A percentile compares a stretch with the other conserved stretches of the same genome.
Evolutionary conservation across 1,140 invertebrate genomes (phyloP).

Genomic region (Trichoplusia ni): DNA sequence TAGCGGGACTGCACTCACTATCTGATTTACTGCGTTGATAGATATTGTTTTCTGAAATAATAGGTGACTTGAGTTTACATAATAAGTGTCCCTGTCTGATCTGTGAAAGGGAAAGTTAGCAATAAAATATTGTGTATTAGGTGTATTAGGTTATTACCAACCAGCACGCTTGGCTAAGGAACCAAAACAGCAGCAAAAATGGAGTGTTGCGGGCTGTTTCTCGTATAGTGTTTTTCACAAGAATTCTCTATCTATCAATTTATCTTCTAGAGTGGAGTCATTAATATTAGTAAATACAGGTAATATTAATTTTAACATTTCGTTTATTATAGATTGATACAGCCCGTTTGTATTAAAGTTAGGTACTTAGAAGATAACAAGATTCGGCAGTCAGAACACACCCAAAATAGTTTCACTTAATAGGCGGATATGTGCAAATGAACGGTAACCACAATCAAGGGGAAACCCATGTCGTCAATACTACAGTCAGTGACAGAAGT

Average conservation of each 20-base stretch:
- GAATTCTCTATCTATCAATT: too few species aligned
- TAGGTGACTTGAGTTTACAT: not conserved
- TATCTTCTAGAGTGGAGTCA: too few species aligned
- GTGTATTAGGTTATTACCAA: not conserved
- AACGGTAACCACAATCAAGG: slow-evolving; percentile 3
- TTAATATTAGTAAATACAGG: too few species aligned
- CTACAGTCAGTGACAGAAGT: not conserved
- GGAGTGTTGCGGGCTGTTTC: too few species aligned
- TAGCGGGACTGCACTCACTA: not conserved
- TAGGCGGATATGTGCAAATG: slow-evolving; percentile 9
- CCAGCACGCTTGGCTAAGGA: not conserved
- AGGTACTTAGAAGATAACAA: too few species aligned
- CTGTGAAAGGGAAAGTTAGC: not conserved
- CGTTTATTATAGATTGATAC: too few species aligned
- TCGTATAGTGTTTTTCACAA: too few species aligned
- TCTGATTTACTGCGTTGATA: not conserved
- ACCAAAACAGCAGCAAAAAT: not conserved
- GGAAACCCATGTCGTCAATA: slow-evolving; percentile 33
- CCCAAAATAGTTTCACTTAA: not conserved
- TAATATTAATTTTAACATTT: too few species aligned
- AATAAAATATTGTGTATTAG: not conserved
- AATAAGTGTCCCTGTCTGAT: not conserved
- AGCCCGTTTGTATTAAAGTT: too few species aligned
- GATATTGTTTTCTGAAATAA: not conserved
- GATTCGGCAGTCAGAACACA: not conserved